Evolutionary conservation across 2,113 vertebrate species (phyloP), one percentile per base, ranked within the genome.

Genomic region (Ophiodon elongatus): DNA sequence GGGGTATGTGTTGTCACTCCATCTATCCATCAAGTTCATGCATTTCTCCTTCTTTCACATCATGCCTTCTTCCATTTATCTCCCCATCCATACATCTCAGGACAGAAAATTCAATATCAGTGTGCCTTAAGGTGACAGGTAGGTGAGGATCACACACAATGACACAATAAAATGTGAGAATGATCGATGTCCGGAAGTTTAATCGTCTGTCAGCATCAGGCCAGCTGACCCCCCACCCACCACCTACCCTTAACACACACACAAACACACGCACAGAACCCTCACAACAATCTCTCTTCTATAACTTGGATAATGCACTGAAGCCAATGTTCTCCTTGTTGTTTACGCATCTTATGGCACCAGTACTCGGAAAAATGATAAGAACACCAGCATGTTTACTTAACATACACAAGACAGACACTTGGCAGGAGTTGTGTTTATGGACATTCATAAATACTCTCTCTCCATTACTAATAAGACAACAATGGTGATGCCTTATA

Each of bases 401-500:
- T 86, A 82, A 84, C 73, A 87, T 86, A 83, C 62, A 91, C 79
- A 84, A 85, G 62, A 68, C 76, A 85, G 88, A 86, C 69, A 76
- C 86, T 90, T 87, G 71, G 85, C 88, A 87, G 86, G 47, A 64
- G 75, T 83, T 41, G 47, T 89, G 86, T 92, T 89, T 85, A 87
- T 90, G 71, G 83, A 83, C 56, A 60, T 76, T 76, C 83, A 88
- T 88, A 88, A 86, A 86, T 78, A 90, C 47, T 79, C 76, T 41
- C 68, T 86, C 69, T 91, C 86, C 85, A 90, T 91, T 85, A 77
- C 85, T 86, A 92, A 90, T 88, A 80, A 86, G 82, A 92, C 71
- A 85, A 86, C 79, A 84, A 83, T 68, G 70, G 37, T 11, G 67
- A 82, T 56, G 52, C 85, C 85, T 75, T 92, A 82, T 88, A 90